Base-by-base conservation (phyloP, 2,797 vertebrate species). In the Enteromius unitaeniatus region DNA sequence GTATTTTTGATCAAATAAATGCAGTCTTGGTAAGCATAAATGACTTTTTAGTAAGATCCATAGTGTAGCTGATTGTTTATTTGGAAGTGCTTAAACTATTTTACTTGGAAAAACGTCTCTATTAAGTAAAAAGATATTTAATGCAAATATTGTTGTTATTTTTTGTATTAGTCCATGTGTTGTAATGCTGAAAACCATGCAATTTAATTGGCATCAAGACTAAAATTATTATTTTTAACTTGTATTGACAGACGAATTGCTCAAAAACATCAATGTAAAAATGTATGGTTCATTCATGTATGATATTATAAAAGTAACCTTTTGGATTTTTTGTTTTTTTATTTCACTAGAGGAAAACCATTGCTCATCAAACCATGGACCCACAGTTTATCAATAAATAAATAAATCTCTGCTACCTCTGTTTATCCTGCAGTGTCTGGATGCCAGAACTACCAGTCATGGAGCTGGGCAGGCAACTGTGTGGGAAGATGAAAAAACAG, bases 381-480 rank as follows among this genome's bases (percentile, higher is more conserved):
- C 51, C 26, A 31, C 5, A 47, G 49, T 47, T n/a, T 17, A 77
- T 60, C 34, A 49, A 11, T 83, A 69, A 60, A 77, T 60, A 23
- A 49, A 11, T 83, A 69, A 60, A 60, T 42, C 51, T 47, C 17
- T 31, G 19, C 53, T 79, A 7, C 65, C 62, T 82, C 70, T 49
- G 9, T 69, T 23, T 74, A 17, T 84, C n/a, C 77, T 86, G 3
- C 87, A 98, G 97, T 92, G 94, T 95, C 95, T 98, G 94, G 95
- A 95, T 89, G 95, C 95, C 89, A 95, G 92, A 91, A 92, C 94
- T 90, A 91, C 94, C 89, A 94, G 92, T 90, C 93, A 96, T 97
- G 94, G 95, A 95, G 93, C 92, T 95, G 91, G 96, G 95, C 88
- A 96, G 97, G 96, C 97, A 97, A 94, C 98, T 99, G 93, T 99